Conservation (phyloP, 2,797 vertebrate species). For the Acanthurus lineatus region DNA sequence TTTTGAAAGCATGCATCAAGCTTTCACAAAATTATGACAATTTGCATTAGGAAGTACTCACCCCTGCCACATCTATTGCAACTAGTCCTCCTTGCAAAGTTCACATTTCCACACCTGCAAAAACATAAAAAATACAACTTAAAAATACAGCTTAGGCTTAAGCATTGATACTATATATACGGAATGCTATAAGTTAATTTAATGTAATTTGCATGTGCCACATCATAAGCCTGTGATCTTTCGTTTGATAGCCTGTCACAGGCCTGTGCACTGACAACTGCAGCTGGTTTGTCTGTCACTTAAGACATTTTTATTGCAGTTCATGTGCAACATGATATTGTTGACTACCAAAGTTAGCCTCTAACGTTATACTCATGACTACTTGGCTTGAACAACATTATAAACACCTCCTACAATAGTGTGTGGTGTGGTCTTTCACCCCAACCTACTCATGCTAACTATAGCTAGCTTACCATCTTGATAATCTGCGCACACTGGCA, state of each 20-base stretch:
- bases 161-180: not conserved
- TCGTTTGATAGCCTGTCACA: not conserved
- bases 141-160: accelerated
- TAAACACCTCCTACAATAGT: conserved; percentile 21
- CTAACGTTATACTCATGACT: conserved; percentile 4
- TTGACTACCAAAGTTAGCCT: not conserved
- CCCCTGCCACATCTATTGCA: conserved; percentile 96
- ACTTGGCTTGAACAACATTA: conserved; percentile 9
- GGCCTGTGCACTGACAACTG: conserved; percentile 15
- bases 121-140: not conserved
- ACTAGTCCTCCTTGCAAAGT: conserved; percentile 97
- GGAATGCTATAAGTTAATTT: not conserved
- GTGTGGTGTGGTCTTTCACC: not conserved
- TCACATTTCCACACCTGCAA: conserved; percentile 95
- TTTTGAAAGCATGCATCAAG: not conserved
- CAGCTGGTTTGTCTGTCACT: conserved; percentile 40
- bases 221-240: conserved; percentile 4
- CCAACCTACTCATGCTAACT: conserved; percentile 33
- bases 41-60: conserved; percentile 64
- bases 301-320: not conserved
- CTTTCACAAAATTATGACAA: not conserved
- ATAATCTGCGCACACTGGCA: not conserved
- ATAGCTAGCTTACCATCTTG: conserved; percentile 15
- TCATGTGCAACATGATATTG: conserved; percentile 41
- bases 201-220: conserved; percentile 9